These are phyloP conservation scores for Pachyuromys duprasi DNA, from an alignment of 2,797 vertebrate species.

Conservation along the genomic window DNA sequence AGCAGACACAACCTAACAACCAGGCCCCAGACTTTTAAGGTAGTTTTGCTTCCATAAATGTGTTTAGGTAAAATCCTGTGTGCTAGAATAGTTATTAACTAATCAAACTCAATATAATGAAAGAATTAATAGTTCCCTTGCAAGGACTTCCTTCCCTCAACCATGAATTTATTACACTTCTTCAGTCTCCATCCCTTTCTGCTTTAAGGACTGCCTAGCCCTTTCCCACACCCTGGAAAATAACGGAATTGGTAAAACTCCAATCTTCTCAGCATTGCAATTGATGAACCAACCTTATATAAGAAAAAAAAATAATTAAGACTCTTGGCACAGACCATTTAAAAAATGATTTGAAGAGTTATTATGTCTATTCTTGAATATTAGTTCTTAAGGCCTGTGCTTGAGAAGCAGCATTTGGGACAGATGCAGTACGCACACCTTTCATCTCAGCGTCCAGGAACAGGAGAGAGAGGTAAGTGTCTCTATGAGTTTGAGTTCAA, in stretches of 20 bases:
- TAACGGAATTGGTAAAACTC: neutral
- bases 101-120: neutral
- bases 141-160: neutral
- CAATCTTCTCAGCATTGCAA: neutral
- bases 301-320: conserved; percentile 48
- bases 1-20: neutral
- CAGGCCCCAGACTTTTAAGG: neutral
- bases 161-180: conserved; percentile 41
- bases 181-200: neutral
- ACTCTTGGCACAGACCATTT: neutral
- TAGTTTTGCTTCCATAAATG: neutral
- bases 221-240: neutral
- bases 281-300: conserved; percentile 15
- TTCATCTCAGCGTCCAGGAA: neutral
- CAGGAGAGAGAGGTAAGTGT: neutral
- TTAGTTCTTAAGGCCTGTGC: neutral
- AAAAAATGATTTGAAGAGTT: neutral
- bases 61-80: neutral
- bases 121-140: neutral
- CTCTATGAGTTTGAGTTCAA: neutral
- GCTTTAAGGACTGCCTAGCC: neutral
- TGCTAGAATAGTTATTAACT: neutral
- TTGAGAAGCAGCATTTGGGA: neutral
- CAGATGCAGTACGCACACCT: neutral
- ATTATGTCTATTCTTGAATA: neutral